Evolutionary conservation across 2,797 vertebrate species (phyloP), one percentile per base, ranked within the genome.

Genomic region (Enteromius viviparus): DNA sequence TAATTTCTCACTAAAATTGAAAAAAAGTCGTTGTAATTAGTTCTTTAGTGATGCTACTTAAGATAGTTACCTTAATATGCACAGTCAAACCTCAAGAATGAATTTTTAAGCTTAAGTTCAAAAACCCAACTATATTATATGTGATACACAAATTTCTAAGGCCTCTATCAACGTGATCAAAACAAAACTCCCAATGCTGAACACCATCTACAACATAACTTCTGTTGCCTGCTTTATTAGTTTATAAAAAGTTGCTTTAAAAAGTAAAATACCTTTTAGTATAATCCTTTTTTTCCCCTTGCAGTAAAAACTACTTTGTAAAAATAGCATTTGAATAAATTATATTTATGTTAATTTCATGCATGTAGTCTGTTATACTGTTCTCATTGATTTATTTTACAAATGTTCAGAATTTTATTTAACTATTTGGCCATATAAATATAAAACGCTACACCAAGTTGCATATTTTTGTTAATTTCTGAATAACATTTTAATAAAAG

Each of bases 1-100:
- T 55, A 7, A 53, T 74, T 74, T 53, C 10, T 74, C 49, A 37
- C 29, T 49, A 72, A 49, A 71, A 49, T 17, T n/a, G n/a, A n/a
- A n/a, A n/a, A n/a, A n/a, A n/a, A 72, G 42, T 49, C 2, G 3
- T 32, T 71, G 51, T 47, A 42, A 47, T 70, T 70, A 47, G 42
- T 45, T 42, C 9, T 72, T 26, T 19, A 17, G 4, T 71, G 26
- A 32, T 45, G 42, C 45, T 72, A 49, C 4, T 29, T 49, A 32
- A 49, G 26, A 71, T 1, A 26, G 14, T 26, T 23, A 70, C 40
- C 23, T 45, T 26, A 17, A 15, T 26, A 8, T 55, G n/a, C 12
- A 15, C 40, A 26, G 12, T 45, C n/a, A 45, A 70, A 14, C n/a
- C 21, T 69, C 37, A 62, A 62, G 9, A 5, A 26, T 23, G 11